Evolutionary conservation across 2,113 vertebrate species (phyloP).

Genomic region (Columbina picui): DNA sequence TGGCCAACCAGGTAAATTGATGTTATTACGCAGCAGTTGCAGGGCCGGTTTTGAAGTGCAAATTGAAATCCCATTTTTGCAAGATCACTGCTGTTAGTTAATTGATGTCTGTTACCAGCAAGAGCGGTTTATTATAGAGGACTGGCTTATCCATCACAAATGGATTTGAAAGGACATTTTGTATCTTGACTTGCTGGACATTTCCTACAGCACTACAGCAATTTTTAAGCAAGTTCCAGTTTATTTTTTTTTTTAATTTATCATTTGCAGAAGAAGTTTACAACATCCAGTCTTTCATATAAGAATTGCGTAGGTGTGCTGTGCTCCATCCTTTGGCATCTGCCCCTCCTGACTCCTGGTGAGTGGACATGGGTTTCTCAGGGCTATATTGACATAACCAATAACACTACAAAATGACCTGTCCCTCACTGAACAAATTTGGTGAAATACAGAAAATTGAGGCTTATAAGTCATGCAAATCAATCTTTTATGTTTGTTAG

Average conservation of each 20-base stretch:
- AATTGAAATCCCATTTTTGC: slow-evolving; percentile 40
- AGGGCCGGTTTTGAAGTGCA: slow-evolving; percentile 22
- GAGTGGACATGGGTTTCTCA: neutral
- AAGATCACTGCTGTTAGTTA: neutral
- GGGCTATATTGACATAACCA: neutral
- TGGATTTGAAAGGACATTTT: neutral
- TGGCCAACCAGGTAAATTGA: neutral
- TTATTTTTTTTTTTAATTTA: neutral
- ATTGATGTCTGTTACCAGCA: slow-evolving; percentile 2
- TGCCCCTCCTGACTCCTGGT: neutral
- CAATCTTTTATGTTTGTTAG: neutral
- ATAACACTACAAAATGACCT: neutral
- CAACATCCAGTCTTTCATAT: neutral
- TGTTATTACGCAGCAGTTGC: neutral
- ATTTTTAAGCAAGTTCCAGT: neutral
- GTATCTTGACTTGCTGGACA: neutral
- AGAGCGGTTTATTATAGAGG: neutral
- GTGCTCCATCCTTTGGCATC: neutral
- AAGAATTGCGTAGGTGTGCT: neutral
- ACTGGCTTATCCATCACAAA: neutral
- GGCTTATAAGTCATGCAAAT: neutral
- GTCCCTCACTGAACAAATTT: neutral
- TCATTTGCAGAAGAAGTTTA: neutral
- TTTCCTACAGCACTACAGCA: neutral
- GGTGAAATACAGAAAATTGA: neutral